Percentiles rank a stretch among this genome's conserved stretches.
phyloP scores from a whole-genome alignment of 2,797 vertebrate genomes.

The Eulemur coronatus region DNA sequence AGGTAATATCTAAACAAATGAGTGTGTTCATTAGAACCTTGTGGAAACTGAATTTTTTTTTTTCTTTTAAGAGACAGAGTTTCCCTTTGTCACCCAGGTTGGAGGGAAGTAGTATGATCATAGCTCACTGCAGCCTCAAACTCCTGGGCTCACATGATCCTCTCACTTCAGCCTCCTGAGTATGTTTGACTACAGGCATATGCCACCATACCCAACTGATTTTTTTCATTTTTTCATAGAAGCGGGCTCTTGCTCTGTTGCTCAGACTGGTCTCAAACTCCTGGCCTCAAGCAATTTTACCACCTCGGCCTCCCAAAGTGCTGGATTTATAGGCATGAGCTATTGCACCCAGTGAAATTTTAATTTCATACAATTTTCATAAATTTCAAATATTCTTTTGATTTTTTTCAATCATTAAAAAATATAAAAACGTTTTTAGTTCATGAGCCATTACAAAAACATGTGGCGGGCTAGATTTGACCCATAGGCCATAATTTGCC shows the following conservation, averaged over 20 bases:
- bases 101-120: not conserved
- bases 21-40: slow-evolving; percentile 14
- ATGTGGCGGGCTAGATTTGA: not conserved
- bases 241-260: not conserved
- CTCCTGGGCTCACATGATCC: not conserved
- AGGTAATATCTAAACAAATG: not conserved
- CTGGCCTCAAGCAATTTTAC: not conserved
- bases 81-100: not conserved
- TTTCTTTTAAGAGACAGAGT: not conserved
- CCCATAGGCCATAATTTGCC: not conserved
- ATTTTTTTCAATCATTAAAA: slow-evolving; percentile 31
- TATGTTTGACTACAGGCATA: not conserved
- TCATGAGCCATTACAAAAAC: not conserved
- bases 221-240: not conserved
- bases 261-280: not conserved
- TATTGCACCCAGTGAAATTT: not conserved
- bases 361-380: not conserved
- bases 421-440: not conserved
- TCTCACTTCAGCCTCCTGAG: not conserved
- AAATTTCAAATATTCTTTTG: not conserved
- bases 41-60: not conserved
- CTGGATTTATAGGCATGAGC: too few relatives aligned
- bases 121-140: not conserved
- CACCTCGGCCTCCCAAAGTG: not conserved
- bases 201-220: not conserved